Evolutionary conservation across 1,140 invertebrate species (phyloP), one percentile per base, ranked within the genome.

Genomic region (Lysiphlebus fabarum): DNA sequence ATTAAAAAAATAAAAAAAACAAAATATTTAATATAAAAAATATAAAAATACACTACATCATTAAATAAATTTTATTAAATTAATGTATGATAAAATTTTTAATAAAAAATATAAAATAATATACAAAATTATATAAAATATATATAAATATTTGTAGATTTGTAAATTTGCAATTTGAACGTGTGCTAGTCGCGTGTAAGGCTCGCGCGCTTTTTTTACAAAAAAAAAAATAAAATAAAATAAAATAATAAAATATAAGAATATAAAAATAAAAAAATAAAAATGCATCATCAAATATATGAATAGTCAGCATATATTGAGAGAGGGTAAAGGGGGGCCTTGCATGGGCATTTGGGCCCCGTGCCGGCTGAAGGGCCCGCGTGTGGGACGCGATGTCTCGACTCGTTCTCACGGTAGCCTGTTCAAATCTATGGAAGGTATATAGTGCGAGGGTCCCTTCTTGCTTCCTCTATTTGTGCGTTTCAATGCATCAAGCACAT

Each of bases 391-490:
- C 65, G 62, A 58, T 58, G 62, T 60, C 60, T 62, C 58, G 58
- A 53, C 60, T 62, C 65, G 65, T 66, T 66, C 65, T 66, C 65
- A 66, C 65, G 65, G 65, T 66, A 66, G 65, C 65, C 65, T 66
- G 58, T 34, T 41, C 42, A 44, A 44, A 47, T 53, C 58, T 12
- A 41, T n/a, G 14, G 51, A 34, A 51, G 49, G 49, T 51, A 26
- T 26, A 26, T 26, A 56, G 50, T 53, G 42, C 38, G 58, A 50
- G 58, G 59, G 62, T 38, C 44, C 57, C 43, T 5, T 51, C 43
- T 34, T 49, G 54, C 61, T 61, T 63, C 62, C 65, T 64, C 62
- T 59, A 59, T 66, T 66, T 60, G 50, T 63, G 41, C 58, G 54
- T 60, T 59, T 56, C 53, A 62, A 56, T 53, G 58, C 54, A 58